A percentile compares a stretch with the other conserved stretches of the same genome.
Conservation (phyloP, 2,113 vertebrate species). For the Psephotus haematonotus region DNA sequence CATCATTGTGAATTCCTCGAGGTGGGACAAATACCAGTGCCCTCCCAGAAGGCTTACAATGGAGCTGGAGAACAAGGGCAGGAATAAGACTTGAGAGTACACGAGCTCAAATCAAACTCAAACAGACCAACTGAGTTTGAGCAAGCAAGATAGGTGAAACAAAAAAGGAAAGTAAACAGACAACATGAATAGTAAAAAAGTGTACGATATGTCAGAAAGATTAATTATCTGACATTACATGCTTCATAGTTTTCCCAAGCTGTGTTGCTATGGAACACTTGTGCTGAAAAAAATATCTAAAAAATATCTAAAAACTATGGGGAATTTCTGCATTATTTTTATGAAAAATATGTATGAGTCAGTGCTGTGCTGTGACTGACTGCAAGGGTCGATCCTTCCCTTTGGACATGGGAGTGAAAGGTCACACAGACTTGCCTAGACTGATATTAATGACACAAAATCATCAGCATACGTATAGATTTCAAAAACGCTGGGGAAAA, state of each 20-base stretch:
- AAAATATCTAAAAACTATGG: conserved; percentile 11
- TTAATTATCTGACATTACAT: conserved; percentile 22
- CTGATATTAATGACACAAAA: conserved; percentile 47
- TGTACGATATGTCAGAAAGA: not conserved
- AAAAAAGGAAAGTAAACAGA: not conserved
- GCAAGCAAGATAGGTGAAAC: not conserved
- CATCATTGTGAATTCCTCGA: not conserved
- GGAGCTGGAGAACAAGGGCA: not conserved
- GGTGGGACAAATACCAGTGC: not conserved
- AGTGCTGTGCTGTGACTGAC: conserved; percentile 22
- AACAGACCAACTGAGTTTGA: not conserved
- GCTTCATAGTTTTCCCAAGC: conserved; percentile 27
- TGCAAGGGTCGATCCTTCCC: conserved; percentile 35
- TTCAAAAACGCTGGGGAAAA: not conserved
- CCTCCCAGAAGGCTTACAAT: not conserved
- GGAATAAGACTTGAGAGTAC: not conserved
- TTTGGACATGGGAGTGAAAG: conserved; percentile 35
- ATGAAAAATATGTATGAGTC: conserved; percentile 59
- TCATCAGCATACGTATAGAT: not conserved
- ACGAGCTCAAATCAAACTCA: not conserved
- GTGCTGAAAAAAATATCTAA: conserved; percentile 11
- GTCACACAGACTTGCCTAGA: conserved; percentile 32
- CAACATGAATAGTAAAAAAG: not conserved
- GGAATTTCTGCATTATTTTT: conserved; percentile 58
- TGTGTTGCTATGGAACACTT: conserved; percentile 44